These are phyloP conservation scores for Beris morrisii DNA, from an alignment of 2,888 invertebrate genomes.

Conservation along the genomic window DNA sequence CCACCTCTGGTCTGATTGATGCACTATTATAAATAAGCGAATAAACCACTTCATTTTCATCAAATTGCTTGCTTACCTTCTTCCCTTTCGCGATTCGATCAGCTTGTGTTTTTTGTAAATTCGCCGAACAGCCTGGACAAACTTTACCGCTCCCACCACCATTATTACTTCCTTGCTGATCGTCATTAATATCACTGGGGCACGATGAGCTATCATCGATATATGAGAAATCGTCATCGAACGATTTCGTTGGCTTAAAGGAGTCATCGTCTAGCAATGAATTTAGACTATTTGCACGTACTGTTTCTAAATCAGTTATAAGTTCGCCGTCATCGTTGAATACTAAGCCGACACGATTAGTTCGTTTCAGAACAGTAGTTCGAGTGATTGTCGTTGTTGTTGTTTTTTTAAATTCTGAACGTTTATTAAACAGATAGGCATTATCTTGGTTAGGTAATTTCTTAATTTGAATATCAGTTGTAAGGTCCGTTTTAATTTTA, in stretches of 20 bases:
- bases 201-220: constrained; percentile 54
- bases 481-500: constrained; percentile 46
- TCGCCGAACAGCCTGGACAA: constrained; percentile 35
- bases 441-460: constrained; percentile 38
- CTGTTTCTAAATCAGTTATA: constrained; percentile 37
- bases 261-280: constrained; percentile 47
- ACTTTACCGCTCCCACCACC: constrained; percentile 27
- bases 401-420: constrained; percentile 48
- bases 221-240: constrained; percentile 48
- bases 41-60: too few relatives aligned
- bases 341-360: constrained; percentile 48
- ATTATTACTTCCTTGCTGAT: constrained; percentile 1
- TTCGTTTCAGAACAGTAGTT: constrained; percentile 41
- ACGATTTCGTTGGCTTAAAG: constrained; percentile 16
- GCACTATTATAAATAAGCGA: too few relatives aligned
- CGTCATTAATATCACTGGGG: constrained; percentile 49
- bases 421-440: constrained; percentile 43
- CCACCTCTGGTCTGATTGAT: too few relatives aligned
- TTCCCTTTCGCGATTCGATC: constrained; percentile 25
- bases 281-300: constrained; percentile 52
- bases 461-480: constrained; percentile 45
- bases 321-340: constrained; percentile 43
- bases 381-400: constrained; percentile 50
- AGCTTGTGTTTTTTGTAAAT: constrained; percentile 29
- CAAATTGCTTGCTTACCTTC: constrained; percentile 16